phyloP scores from a whole-genome alignment of 2,113 vertebrate species.

The Lonchura striata region DNA sequence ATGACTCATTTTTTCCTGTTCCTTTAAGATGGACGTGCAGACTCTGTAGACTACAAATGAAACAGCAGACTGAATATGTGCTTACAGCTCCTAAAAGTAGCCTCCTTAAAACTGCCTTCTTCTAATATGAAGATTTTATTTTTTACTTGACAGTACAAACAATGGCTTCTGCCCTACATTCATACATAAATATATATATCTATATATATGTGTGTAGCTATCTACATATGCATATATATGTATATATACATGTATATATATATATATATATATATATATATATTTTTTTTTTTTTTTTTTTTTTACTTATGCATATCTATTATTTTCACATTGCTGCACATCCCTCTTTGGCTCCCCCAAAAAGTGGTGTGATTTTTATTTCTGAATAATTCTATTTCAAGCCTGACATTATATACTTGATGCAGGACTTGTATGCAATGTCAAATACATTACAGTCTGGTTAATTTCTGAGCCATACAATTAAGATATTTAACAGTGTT shows the following conservation, averaged over 20 bases:
- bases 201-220: fast-evolving
- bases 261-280: too few relatives aligned
- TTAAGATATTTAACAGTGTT: neutral
- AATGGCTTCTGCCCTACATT: neutral
- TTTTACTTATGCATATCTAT: fast-evolving
- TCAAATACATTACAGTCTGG: neutral
- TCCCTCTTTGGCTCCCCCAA: neutral
- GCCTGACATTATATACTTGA: neutral
- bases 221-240: neutral
- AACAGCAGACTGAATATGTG: neutral
- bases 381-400: neutral
- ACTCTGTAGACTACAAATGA: neutral
- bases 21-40: neutral
- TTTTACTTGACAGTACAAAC: neutral
- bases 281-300: too few relatives aligned
- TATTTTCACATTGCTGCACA: neutral
- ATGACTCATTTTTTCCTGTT: neutral
- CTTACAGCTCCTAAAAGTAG: neutral
- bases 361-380: neutral
- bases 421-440: neutral
- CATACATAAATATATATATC: fast-evolving
- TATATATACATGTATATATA: too few relatives aligned
- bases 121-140: neutral
- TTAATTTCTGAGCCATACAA: neutral
- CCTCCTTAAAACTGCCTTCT: neutral